Percentiles rank a stretch among this genome's conserved stretches.
These are phyloP conservation scores for Premnoplex brunnescens DNA, from an alignment of 2,797 vertebrate species.

Conservation along the genomic window DNA sequence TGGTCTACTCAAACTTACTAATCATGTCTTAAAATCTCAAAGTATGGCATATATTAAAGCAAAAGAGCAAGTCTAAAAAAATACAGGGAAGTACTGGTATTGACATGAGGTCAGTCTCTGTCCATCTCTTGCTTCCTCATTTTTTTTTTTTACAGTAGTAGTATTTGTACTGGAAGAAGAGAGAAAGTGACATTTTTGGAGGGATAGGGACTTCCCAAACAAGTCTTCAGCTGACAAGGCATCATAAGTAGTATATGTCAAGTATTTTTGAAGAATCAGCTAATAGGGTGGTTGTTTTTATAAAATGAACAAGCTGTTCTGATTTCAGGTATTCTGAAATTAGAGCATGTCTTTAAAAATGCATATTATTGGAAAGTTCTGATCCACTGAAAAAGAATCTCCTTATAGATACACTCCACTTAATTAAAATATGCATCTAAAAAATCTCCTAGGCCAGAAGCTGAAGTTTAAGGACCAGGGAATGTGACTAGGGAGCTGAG, in stretches of 20 bases:
- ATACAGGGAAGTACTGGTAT: neutral
- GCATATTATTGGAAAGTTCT: neutral
- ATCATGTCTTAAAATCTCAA: neutral
- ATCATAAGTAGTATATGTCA: rapidly evolving
- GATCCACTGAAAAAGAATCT: neutral
- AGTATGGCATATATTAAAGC: neutral
- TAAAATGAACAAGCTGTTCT: neutral
- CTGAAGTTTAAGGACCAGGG: neutral
- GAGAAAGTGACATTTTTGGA: neutral
- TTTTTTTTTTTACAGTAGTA: neutral
- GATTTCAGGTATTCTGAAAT: neutral
- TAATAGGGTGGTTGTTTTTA: neutral
- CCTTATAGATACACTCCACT: neutral
- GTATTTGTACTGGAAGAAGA: neutral
- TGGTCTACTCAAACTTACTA: neutral
- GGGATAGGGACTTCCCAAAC: neutral
- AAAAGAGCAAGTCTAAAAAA: neutral
- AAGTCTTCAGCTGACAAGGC: neutral
- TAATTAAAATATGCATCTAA: neutral
- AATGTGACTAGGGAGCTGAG: neutral
- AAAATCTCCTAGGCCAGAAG: neutral
- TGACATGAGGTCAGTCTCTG: neutral
- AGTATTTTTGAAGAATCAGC: neutral
- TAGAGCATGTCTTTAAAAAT: neutral
- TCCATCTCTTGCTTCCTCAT: neutral